phyloP scores from a whole-genome alignment of 2,797 vertebrate species.

The Cuculus canorus region DNA sequence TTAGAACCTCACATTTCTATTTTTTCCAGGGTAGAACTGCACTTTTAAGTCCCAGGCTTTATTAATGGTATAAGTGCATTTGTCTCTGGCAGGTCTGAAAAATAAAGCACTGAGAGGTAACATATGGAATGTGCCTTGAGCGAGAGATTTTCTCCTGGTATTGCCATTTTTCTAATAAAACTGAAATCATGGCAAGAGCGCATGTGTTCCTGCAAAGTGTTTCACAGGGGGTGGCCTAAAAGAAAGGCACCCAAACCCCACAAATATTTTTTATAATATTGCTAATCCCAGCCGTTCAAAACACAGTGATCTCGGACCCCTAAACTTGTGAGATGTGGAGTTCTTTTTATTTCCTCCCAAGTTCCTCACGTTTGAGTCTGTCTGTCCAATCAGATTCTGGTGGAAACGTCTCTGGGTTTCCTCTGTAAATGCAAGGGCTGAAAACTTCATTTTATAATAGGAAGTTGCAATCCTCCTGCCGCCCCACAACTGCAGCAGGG shows the following conservation, averaged over 20 bases:
- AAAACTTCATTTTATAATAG: not conserved
- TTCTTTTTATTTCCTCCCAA: not conserved
- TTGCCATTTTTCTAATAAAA: slow-evolving; percentile 39
- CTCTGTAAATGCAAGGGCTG: not conserved
- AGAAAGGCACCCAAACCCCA: not conserved
- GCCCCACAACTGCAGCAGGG: not conserved
- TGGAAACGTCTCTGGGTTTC: not conserved
- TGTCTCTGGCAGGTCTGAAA: slow-evolving; percentile 51
- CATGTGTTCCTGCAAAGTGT: not conserved
- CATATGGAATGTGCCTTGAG: slow-evolving; percentile 10
- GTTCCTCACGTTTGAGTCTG: not conserved
- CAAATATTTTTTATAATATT: not conserved
- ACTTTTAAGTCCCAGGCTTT: slow-evolving; percentile 42
- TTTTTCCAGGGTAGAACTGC: slow-evolving; percentile 33
- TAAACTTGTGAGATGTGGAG: no score
- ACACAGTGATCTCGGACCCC: not conserved
- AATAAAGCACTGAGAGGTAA: slow-evolving; percentile 36
- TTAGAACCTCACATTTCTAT: slow-evolving; percentile 16
- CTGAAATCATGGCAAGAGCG: not conserved
- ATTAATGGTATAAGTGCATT: slow-evolving; percentile 59
- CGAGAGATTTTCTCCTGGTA: slow-evolving; percentile 32
- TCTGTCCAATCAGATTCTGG: not conserved
- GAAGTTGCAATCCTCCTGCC: not conserved
- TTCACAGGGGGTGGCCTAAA: slow-evolving; percentile 21
- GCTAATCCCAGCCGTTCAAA: not conserved